Conservation (phyloP, 2,797 vertebrate species). For the Lophotriccus pileatus region DNA sequence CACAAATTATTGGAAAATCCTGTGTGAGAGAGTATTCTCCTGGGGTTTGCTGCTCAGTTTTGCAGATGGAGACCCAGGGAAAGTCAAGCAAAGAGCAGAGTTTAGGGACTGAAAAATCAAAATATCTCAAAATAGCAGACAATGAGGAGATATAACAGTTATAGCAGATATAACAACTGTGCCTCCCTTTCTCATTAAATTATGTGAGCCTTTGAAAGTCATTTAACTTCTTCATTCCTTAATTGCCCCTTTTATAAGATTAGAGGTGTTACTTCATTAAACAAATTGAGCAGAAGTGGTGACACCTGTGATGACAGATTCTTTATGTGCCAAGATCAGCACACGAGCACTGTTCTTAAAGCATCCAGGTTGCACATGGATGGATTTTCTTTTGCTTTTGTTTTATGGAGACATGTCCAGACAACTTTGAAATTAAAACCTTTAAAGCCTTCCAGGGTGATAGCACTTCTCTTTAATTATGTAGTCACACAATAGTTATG, state of each 20-base stretch:
- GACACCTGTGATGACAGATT: background rate
- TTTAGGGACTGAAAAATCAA: background rate
- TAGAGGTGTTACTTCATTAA: background rate
- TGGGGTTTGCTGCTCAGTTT: background rate
- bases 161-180: background rate
- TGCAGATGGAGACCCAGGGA: background rate
- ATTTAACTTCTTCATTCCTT: background rate
- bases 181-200: background rate
- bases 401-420: background rate
- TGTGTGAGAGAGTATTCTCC: background rate
- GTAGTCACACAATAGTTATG: background rate
- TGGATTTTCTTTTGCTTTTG: background rate
- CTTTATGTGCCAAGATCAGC: background rate
- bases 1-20: background rate
- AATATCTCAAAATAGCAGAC: background rate
- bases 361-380: background rate
- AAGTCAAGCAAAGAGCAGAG: background rate
- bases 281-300: background rate
- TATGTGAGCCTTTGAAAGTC: background rate
- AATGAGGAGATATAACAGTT: background rate
- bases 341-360: background rate
- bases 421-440: background rate
- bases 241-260: background rate
- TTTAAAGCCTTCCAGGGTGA: background rate
- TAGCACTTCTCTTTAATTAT: background rate